These are phyloP conservation scores for Chondrilla cf. caribensis DNA, from an alignment of 37 sponge, comb jelly and placozoan genomes.

Conservation along the genomic window DNA sequence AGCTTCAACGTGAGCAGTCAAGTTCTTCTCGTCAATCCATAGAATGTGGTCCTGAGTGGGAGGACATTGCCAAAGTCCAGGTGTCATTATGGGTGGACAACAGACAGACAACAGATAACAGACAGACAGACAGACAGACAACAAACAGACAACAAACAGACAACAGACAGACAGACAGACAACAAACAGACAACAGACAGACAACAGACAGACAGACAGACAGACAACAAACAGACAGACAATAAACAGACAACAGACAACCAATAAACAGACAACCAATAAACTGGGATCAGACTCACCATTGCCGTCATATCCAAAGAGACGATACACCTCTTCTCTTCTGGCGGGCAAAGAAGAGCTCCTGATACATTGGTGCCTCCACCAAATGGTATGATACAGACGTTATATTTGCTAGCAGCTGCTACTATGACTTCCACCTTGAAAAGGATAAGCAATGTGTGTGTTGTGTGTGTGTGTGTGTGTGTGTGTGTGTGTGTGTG, in stretches of 20 bases:
- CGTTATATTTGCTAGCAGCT: slow-evolving; percentile 67
- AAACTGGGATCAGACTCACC: slow-evolving; percentile 27
- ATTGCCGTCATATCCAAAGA: slow-evolving; percentile 92
- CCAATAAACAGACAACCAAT: no score
- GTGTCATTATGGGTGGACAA: no score
- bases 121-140: no score
- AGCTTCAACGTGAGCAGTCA: slow-evolving; percentile 80
- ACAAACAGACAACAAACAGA: no score
- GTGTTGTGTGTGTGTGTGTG: slow-evolving; percentile 7
- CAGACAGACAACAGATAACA: no score
- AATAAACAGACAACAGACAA: no score
- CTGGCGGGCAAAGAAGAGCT: slow-evolving; percentile 79
- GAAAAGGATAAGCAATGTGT: neutral
- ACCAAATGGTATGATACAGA: slow-evolving; percentile 88
- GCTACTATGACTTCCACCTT: slow-evolving; percentile 73
- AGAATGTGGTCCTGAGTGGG: slow-evolving; percentile 63
- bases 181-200: no score
- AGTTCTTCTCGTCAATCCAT: slow-evolving; percentile 89
- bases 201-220: no score
- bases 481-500: no score
- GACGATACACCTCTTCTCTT: slow-evolving; percentile 77
- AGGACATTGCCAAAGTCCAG: neutral
- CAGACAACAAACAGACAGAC: no score
- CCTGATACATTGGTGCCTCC: slow-evolving; percentile 96
- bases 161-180: no score